phyloP scores from a whole-genome alignment of 2,797 vertebrate genomes.

The Champsocephalus gunnari region DNA sequence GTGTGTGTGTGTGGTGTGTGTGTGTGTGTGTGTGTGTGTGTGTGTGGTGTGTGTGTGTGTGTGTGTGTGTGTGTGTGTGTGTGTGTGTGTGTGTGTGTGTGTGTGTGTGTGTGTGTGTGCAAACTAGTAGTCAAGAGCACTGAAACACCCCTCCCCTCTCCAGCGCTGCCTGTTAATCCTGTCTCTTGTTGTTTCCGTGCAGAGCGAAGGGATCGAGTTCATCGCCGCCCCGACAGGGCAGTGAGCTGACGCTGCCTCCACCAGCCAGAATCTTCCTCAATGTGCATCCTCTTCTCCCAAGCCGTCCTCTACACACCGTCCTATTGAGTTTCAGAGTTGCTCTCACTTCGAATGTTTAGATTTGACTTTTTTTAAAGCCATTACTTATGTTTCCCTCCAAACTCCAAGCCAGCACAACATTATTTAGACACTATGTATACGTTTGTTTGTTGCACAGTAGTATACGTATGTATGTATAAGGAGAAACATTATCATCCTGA shows the following conservation, averaged over 20 bases:
- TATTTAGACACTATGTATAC: neutral
- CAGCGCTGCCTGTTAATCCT: slow-evolving; percentile 7
- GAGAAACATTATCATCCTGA: neutral
- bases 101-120: neutral
- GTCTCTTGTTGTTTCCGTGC: slow-evolving; percentile 32
- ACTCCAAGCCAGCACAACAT: slow-evolving; percentile 11
- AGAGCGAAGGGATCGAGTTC: slow-evolving; percentile 71
- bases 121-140: neutral
- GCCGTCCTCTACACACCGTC: neutral
- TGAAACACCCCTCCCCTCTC: slow-evolving; percentile 10
- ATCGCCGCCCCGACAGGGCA: slow-evolving; percentile 22
- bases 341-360: slow-evolving; percentile 14
- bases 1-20: slow-evolving; percentile 5
- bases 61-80: slow-evolving; percentile 9
- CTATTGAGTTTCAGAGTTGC: neutral
- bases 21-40: slow-evolving; percentile 8
- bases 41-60: slow-evolving; percentile 2
- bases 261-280: neutral
- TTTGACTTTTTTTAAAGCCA: slow-evolving; percentile 9
- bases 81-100: slow-evolving; percentile 1
- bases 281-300: neutral
- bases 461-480: neutral
- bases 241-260: slow-evolving; percentile 43
- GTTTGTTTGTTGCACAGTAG: slow-evolving; percentile 22
- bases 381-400: slow-evolving; percentile 19